A percentile compares a stretch with the other conserved stretches of the same genome.
Evolutionary conservation across 2,888 invertebrate species (phyloP).

Genomic region (Archips crataeganus): DNA sequence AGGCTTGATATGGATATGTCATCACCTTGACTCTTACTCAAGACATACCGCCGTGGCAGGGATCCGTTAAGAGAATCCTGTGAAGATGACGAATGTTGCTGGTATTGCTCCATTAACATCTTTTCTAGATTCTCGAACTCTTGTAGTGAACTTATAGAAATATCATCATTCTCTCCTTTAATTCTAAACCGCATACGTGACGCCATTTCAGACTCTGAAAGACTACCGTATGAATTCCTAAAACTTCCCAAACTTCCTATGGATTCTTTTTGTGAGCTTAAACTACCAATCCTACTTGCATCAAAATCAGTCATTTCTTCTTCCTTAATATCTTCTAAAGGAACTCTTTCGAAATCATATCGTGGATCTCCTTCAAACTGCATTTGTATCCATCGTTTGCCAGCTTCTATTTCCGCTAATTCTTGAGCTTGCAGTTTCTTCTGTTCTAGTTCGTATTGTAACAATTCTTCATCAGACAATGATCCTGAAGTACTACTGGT

Average conservation of each 20-base stretch:
- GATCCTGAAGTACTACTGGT: constrained; percentile 86
- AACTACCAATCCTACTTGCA: constrained; percentile 91
- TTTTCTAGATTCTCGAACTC: constrained; percentile 97
- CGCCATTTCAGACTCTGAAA: constrained; percentile 95
- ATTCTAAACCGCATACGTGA: constrained; percentile 94
- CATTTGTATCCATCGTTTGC: constrained; percentile 96
- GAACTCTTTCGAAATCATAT: constrained; percentile 93
- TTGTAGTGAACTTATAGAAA: constrained; percentile 96
- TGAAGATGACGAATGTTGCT: constrained; percentile 90
- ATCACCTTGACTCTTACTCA: constrained; percentile 92
- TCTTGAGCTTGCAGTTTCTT: constrained; percentile 79
- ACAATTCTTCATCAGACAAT: constrained; percentile 86
- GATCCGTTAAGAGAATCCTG: constrained; percentile 95
- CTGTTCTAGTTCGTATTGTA: constrained; percentile 90
- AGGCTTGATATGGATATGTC: constrained; percentile 94
- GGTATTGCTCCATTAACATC: constrained; percentile 92
- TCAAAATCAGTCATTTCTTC: constrained; percentile 96
- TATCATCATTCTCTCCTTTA: constrained; percentile 95
- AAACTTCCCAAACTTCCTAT: constrained; percentile 93
- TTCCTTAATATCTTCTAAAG: constrained; percentile 96
- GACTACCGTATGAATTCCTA: constrained; percentile 95
- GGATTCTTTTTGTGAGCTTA: constrained; percentile 91
- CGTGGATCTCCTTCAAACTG: constrained; percentile 92
- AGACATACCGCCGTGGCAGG: constrained; percentile 89
- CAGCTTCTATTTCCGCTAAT: constrained; percentile 88